phyloP scores from a whole-genome alignment of 2,113 vertebrate species.

The Panthera leo region DNA sequence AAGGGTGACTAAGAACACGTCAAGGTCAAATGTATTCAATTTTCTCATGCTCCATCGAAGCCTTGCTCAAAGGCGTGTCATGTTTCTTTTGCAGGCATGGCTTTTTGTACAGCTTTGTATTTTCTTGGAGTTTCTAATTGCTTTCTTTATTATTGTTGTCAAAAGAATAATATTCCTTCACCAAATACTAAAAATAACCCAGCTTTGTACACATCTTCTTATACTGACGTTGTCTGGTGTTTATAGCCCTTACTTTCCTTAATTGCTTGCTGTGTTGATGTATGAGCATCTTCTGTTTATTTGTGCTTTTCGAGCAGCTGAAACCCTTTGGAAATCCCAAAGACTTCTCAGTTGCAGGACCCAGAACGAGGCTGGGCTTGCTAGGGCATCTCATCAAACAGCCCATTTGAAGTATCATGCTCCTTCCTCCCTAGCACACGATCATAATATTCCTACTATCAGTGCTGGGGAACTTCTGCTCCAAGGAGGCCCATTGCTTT shows the following conservation, averaged over 20 bases:
- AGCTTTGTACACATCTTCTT: background rate
- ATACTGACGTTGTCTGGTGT: background rate
- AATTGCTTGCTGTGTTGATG: background rate
- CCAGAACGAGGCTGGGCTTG: background rate
- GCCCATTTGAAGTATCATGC: background rate
- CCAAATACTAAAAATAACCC: constrained; percentile 52
- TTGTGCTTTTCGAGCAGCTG: constrained; percentile 24
- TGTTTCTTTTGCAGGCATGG: background rate
- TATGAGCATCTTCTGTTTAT: background rate
- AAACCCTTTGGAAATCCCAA: background rate
- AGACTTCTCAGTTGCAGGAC: background rate
- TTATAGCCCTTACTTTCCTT: constrained; percentile 12
- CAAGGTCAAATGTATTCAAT: background rate
- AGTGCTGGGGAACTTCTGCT: background rate
- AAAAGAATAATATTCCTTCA: constrained; percentile 52
- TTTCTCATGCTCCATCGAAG: background rate
- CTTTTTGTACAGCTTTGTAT: constrained; percentile 11
- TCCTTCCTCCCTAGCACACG: rapidly evolving
- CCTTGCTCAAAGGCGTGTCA: background rate
- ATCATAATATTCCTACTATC: background rate
- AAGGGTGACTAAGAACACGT: background rate
- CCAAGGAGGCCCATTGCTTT: background rate
- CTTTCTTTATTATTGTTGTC: constrained; percentile 63
- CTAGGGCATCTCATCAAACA: background rate
- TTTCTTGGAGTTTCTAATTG: constrained; percentile 61